A percentile compares a stretch with the other conserved stretches of the same genome.
Conservation (phyloP, 1,140 invertebrate species). For the Elysia chlorotica region DNA sequence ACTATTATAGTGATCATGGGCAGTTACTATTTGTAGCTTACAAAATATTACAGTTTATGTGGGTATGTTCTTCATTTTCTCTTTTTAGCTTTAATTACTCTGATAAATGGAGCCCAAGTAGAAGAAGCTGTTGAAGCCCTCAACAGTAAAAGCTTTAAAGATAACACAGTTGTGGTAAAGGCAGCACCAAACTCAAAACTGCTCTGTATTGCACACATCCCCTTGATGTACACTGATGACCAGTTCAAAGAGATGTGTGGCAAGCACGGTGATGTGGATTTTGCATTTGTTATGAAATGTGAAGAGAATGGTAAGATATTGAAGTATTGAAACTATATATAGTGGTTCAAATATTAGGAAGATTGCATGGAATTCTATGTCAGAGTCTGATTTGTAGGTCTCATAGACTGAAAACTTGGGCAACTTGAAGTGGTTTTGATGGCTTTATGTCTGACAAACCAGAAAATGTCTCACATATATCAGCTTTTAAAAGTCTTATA, state of each 20-base stretch:
- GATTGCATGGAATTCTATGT: not conserved
- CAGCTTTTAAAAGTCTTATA: not conserved
- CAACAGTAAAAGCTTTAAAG: slow-evolving; percentile 40
- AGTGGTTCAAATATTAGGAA: not conserved
- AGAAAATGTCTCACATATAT: not conserved
- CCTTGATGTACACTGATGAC: slow-evolving; percentile 62
- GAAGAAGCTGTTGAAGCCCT: slow-evolving; percentile 40
- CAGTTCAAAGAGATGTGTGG: slow-evolving; percentile 64
- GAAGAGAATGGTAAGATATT: slow-evolving; percentile 63
- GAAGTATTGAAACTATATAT: not conserved
- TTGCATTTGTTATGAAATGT: slow-evolving; percentile 67
- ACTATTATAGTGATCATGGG: too few relatives aligned
- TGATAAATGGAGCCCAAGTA: slow-evolving; percentile 38
- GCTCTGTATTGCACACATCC: slow-evolving; percentile 67
- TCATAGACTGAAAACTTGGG: not conserved
- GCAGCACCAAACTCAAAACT: slow-evolving; percentile 66
- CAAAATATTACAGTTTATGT: too few relatives aligned
- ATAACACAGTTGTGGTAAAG: slow-evolving; percentile 49
- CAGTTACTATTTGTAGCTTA: too few relatives aligned
- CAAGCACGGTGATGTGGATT: slow-evolving; percentile 63
- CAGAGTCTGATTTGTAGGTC: not conserved
- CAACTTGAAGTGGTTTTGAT: too few relatives aligned
- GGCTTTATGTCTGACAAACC: not conserved
- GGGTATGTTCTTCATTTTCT: too few relatives aligned
- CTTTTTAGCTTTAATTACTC: slow-evolving; percentile 41